Evolutionary conservation across 2,888 invertebrate species (phyloP).

Genomic region (Anorthoa munda): DNA sequence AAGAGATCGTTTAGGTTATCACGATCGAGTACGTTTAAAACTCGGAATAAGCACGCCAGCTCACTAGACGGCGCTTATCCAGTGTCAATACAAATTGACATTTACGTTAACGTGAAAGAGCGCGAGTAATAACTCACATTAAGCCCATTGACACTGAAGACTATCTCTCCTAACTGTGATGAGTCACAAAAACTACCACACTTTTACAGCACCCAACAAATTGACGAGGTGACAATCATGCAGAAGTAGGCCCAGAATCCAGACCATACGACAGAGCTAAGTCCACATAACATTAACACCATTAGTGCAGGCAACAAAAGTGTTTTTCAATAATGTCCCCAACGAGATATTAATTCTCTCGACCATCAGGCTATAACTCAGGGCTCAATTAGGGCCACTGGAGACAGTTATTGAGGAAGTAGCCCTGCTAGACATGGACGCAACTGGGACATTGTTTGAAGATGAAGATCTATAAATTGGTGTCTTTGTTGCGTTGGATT

Average conservation of each 20-base stretch:
- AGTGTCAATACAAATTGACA: no score
- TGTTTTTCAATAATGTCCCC: slow-evolving; percentile 59
- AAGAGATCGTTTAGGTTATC: no score
- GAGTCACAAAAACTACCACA: not conserved
- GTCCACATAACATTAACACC: slow-evolving; percentile 45
- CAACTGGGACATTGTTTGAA: slow-evolving; percentile 66
- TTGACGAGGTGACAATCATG: slow-evolving; percentile 3
- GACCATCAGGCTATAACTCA: slow-evolving; percentile 66
- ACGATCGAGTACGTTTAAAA: no score
- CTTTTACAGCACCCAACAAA: not conserved
- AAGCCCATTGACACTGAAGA: not conserved
- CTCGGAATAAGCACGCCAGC: no score
- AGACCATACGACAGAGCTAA: slow-evolving; percentile 15
- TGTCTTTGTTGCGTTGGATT: slow-evolving; percentile 29
- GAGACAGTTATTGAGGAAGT: slow-evolving; percentile 79
- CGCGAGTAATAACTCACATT: no score
- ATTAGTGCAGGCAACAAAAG: slow-evolving; percentile 50
- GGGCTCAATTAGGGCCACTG: slow-evolving; percentile 74
- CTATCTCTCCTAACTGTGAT: not conserved
- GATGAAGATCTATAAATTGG: slow-evolving; percentile 40
- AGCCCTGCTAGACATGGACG: slow-evolving; percentile 61
- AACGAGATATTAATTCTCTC: slow-evolving; percentile 56
- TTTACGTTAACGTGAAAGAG: no score
- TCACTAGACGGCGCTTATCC: no score
- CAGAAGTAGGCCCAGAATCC: slow-evolving; percentile 29